Base-by-base conservation (phyloP, 2,888 invertebrate genomes). In the Acheta domesticus region DNA sequence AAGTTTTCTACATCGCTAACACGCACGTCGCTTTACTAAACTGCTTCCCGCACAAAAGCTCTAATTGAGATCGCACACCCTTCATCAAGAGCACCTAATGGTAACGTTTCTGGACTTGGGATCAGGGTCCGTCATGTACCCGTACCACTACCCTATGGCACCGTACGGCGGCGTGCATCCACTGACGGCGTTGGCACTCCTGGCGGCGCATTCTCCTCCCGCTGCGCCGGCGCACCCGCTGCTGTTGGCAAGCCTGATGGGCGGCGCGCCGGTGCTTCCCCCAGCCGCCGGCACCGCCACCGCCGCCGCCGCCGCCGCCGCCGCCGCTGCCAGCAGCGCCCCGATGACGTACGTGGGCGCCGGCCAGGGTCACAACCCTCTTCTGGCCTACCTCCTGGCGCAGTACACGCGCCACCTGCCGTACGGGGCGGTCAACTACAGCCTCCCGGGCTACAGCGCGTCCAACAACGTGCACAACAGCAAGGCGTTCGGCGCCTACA, bases 391-490 rank as follows among this genome's bases (percentile, higher is more conserved):
- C 78, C 86, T 91, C 80, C 86, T 92, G 77, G 91, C 92, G 36
- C 76, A 78, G 48, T 92, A 91, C 84, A 92, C 92, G 4, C 87
- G 88, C 83, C 92, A 92, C 84, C 83, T 91, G 77, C 89, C 88
- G 2, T 81, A 84, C 48, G 80, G 84, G 48, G 62, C 62, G 14
- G 84, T 84, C 74, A 76, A 81, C 21, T 82, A 80, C 77, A 88
- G 91, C 83, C 85, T 91, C 78, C 92, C 92, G 84, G 91, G 91
- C 1, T 89, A 92, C 85, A 87, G 89, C 83, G 91, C 92, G 21
- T 89, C 90, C 12, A 92, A 92, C 84, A 91, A 91, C 85, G 90
- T 91, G 83, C 91, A 92, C 84, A 92, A 92, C 83, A 91, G 91
- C 84, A 88, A 89, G 84, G 91, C 92, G 1, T 91, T 91, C 84